Evolutionary conservation across 2,888 invertebrate species (phyloP), one percentile per base, ranked within the genome.

Genomic region (Acronicta leporina): DNA sequence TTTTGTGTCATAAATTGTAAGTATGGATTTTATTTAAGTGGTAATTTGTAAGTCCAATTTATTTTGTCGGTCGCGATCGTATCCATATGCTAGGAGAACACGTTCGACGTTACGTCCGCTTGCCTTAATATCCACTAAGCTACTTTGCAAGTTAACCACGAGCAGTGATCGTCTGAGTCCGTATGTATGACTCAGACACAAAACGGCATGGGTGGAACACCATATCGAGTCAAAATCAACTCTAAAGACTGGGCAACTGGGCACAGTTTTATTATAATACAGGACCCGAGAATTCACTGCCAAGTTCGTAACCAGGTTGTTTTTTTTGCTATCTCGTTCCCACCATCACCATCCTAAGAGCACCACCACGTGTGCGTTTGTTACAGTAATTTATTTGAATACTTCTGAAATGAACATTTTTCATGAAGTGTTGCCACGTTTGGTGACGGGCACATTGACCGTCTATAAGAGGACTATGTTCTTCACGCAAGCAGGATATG

Each of bases 261-360:
- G 63, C 46, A 33, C 35, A 64, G 51, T 72, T 84, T 81, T 73
- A 20, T 53, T 43, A 40, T 67, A 14, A 10, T 14, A 47, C 44
- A 27, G 54, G 15, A 8, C 42, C 64, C 74, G 74, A 79, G 81
- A 88, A 88, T 91, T 92, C 90, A 90, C 85, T 91, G 91, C 91
- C 92, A 93, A 92, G 92, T 91, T 91, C 90, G 89, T 85, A 88
- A 92, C 91, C 87, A 87, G 89, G 91, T 92, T 20, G n/a, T n/a
- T 20, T 89, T 91, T 88, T 81, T 81, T 75, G 80, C 80, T 75
- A 79, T 91, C 87, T 88, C 87, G 82, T 80, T 87, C 85, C 82
- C 79, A 76, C 83, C 74, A 80, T 75, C 74, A 63, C 81, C 72
- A 77, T 76, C 73, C 56, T 68, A 69, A 68, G 58, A 63, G 67